Conservation (phyloP, 2,113 vertebrate species). For the Oenanthe oenanthe region DNA sequence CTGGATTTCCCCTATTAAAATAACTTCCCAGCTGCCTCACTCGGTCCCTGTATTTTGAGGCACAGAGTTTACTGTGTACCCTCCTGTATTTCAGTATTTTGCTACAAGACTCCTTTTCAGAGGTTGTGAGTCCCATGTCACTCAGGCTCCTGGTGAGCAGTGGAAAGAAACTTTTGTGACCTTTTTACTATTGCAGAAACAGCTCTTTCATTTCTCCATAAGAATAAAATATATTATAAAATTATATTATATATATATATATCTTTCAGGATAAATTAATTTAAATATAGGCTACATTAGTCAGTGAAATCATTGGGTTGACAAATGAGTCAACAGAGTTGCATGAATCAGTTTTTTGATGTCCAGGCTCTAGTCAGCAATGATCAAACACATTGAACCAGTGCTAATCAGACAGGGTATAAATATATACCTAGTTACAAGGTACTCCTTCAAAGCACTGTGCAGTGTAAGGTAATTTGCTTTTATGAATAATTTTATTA, state of each 20-base stretch:
- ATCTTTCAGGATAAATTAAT: not conserved
- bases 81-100: not conserved
- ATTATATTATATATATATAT: too few relatives aligned
- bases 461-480: not conserved
- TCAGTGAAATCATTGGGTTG: not conserved
- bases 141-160: not conserved
- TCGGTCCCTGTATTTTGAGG: not conserved
- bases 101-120: not conserved
- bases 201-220: not conserved
- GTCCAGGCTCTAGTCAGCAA: not conserved
- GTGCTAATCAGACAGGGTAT: not conserved
- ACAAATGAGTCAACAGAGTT: not conserved
- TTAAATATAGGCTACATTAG: not conserved
- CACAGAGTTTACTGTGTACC: not conserved
- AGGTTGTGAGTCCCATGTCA: not conserved
- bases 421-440: not conserved
- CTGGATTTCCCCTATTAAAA: not conserved
- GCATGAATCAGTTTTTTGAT: not conserved
- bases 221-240: not conserved
- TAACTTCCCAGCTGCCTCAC: not conserved
- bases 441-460: not conserved
- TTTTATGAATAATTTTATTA: not conserved
- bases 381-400: not conserved
- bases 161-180: not conserved
- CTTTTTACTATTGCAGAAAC: not conserved